Evolutionary conservation across 1,140 invertebrate genomes (phyloP).

Genomic region (Psilanteris sp.): DNA sequence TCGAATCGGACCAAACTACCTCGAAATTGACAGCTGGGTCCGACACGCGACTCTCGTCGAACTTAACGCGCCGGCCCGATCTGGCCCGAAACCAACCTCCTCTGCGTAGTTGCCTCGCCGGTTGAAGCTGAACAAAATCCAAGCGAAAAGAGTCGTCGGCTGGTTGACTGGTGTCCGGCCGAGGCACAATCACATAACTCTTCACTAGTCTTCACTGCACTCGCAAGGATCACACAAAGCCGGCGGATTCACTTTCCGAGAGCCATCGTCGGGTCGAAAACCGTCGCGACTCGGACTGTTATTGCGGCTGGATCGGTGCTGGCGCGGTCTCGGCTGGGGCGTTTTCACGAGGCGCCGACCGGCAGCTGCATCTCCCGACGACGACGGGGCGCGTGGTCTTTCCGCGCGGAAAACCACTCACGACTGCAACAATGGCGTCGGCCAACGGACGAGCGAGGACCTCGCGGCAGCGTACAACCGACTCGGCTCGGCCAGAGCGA

Average conservation of each 20-base stretch:
- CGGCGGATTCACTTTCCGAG: conserved; percentile 9
- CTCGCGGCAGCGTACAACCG: conserved; percentile 4
- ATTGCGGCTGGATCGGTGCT: conserved; percentile 1
- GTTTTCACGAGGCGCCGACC: no score
- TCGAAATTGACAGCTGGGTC: no score
- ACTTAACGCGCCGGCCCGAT: no score
- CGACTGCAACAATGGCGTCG: conserved; percentile 15
- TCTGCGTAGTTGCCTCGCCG: background rate
- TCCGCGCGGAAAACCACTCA: conserved; percentile 5
- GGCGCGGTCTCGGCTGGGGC: no score
- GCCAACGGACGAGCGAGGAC: conserved; percentile 1
- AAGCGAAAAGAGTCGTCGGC: background rate
- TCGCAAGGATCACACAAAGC: conserved; percentile 38
- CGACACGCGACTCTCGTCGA: no score
- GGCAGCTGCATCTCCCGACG: no score
- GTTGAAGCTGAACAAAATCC: conserved; percentile 4
- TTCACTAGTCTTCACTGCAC: conserved; percentile 61
- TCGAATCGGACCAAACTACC: no score
- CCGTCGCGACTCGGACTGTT: background rate
- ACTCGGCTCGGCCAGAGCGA: conserved; percentile 22
- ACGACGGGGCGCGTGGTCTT: no score
- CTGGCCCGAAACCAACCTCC: conserved; percentile 9
- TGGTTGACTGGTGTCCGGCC: conserved; percentile 1
- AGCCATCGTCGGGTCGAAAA: no score
- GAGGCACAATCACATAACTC: conserved; percentile 66